A percentile compares a stretch with the other conserved stretches of the same genome.
Conservation (phyloP, 1,140 invertebrate species). For the Stegodyphus mimosarum region DNA sequence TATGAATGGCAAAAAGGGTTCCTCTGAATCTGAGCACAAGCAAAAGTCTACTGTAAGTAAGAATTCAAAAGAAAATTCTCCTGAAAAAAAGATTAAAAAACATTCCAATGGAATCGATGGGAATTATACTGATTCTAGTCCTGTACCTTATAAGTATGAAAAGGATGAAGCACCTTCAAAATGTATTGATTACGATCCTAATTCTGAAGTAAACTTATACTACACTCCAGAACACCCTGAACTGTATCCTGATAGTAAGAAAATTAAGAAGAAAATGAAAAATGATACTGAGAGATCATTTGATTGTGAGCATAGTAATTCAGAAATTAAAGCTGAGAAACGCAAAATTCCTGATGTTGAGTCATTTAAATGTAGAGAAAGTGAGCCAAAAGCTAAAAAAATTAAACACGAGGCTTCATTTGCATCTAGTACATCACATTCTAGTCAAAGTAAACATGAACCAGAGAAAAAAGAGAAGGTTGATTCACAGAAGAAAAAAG, state of each 20-base stretch:
- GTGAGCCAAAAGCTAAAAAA: neutral
- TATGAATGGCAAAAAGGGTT: no score
- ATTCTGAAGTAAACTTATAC: neutral
- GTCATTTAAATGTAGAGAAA: constrained; percentile 14
- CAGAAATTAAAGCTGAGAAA: neutral
- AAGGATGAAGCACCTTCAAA: neutral
- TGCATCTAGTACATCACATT: neutral
- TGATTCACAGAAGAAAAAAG: constrained; percentile 6
- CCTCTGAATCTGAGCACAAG: no score
- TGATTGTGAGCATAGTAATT: neutral
- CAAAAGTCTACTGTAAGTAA: neutral
- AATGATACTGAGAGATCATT: neutral
- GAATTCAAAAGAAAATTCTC: neutral
- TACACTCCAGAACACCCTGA: constrained; percentile 3
- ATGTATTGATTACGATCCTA: constrained; percentile 1
- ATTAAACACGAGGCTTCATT: neutral
- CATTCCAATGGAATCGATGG: neutral
- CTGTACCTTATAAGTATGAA: neutral
- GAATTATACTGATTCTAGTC: constrained; percentile 3
- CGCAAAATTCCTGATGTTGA: neutral
- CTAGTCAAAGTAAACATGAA: neutral
- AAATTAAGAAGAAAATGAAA: neutral
- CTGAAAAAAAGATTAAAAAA: neutral
- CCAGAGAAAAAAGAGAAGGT: constrained; percentile 2
- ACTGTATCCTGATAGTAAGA: neutral